A percentile compares a stretch with the other conserved stretches of the same genome.
These are phyloP conservation scores for Brevimyrus niger DNA, from an alignment of 2,113 vertebrate genomes.

Conservation along the genomic window DNA sequence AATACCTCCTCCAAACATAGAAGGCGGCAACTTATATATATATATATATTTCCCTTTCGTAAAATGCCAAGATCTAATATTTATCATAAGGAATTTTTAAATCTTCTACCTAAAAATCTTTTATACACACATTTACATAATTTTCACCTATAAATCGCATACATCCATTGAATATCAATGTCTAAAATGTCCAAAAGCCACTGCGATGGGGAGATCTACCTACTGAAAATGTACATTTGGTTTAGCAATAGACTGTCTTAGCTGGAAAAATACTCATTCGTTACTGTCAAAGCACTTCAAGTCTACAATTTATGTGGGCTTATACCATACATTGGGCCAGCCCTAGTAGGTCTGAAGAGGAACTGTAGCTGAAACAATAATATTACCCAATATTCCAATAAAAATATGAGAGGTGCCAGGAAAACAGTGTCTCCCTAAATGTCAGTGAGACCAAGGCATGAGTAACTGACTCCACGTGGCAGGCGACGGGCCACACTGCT, in stretches of 20 bases:
- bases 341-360: background rate
- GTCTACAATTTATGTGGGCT: background rate
- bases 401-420: background rate
- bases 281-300: background rate
- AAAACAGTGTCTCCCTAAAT: background rate
- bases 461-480: background rate
- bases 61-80: background rate
- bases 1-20: too few relatives aligned
- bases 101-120: background rate
- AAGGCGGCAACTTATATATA: background rate
- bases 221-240: background rate
- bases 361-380: background rate
- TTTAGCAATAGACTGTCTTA: background rate
- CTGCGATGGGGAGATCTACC: background rate
- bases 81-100: background rate
- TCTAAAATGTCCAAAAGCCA: background rate
- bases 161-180: background rate
- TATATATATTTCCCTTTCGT: too few relatives aligned
- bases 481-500: background rate
- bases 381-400: background rate
- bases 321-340: background rate
- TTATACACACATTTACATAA: background rate
- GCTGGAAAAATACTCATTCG: background rate
- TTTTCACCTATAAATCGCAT: background rate
- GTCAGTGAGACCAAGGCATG: background rate